phyloP scores from a whole-genome alignment of 2,113 vertebrate genomes.

The Tupaia chinensis region DNA sequence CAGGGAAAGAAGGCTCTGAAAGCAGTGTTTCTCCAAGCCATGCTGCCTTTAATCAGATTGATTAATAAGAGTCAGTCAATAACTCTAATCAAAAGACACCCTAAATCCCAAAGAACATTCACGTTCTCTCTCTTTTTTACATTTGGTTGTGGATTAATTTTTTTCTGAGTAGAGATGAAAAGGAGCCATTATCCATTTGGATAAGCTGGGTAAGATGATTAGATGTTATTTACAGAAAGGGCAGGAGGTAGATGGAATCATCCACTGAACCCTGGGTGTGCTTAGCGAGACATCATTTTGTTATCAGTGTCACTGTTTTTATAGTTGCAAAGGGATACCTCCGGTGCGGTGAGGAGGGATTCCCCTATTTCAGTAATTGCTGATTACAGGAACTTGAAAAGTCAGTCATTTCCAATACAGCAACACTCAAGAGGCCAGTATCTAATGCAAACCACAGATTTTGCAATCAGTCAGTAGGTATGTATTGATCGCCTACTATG shows the following conservation, averaged over 20 bases:
- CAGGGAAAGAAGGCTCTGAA: neutral
- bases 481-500: slow-evolving; percentile 60
- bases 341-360: slow-evolving; percentile 21
- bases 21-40: neutral
- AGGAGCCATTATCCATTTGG: slow-evolving; percentile 89
- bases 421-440: slow-evolving; percentile 87
- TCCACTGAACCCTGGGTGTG: neutral
- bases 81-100: slow-evolving; percentile 73
- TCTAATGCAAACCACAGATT: slow-evolving; percentile 94
- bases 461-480: slow-evolving; percentile 64
- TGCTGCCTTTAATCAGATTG: slow-evolving; percentile 57
- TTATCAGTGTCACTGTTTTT: slow-evolving; percentile 9
- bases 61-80: slow-evolving; percentile 73
- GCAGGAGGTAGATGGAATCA: slow-evolving; percentile 77
- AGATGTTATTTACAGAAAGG: slow-evolving; percentile 92
- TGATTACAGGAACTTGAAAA: slow-evolving; percentile 86
- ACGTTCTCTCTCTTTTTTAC: neutral
- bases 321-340: slow-evolving; percentile 64
- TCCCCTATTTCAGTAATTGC: slow-evolving; percentile 86
- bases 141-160: slow-evolving; percentile 78
- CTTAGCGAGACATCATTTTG: slow-evolving; percentile 21
- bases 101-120: slow-evolving; percentile 61
- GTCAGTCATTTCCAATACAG: slow-evolving; percentile 85
- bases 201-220: slow-evolving; percentile 89
- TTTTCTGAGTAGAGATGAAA: slow-evolving; percentile 80